phyloP scores from a whole-genome alignment of 2,888 invertebrate species.

The Drosophila picticornis region DNA sequence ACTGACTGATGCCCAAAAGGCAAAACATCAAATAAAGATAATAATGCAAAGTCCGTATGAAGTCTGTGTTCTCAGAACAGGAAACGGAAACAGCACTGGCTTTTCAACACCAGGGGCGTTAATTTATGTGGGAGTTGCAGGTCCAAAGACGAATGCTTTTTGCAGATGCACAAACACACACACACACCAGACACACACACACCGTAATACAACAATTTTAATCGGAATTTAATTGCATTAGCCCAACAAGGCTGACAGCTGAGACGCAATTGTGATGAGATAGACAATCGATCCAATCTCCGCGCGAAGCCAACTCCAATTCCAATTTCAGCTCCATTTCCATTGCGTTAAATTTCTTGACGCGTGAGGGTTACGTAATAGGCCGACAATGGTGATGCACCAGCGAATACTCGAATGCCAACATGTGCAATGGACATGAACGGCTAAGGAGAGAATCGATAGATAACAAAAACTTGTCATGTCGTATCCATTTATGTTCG shows the following conservation, averaged over 20 bases:
- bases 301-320: neutral
- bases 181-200: neutral
- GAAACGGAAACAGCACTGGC: conserved; percentile 49
- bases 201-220: conserved; percentile 52
- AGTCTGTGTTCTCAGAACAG: conserved; percentile 9
- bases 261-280: conserved; percentile 29
- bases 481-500: conserved; percentile 53
- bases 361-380: conserved; percentile 77
- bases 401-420: conserved; percentile 56
- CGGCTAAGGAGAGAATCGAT: conserved; percentile 49
- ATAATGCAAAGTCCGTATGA: conserved; percentile 2
- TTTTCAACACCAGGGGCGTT: conserved; percentile 46
- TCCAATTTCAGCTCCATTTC: conserved; percentile 4
- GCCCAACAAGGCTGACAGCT: conserved; percentile 66
- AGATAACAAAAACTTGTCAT: conserved; percentile 62
- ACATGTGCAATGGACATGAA: conserved; percentile 66
- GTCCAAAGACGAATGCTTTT: conserved; percentile 9
- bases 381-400: conserved; percentile 28
- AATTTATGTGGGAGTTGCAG: conserved; percentile 74
- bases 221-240: conserved; percentile 79
- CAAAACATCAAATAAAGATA: conserved; percentile 5
- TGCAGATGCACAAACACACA: neutral
- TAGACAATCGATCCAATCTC: conserved; percentile 31
- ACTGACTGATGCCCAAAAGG: conserved; percentile 39
- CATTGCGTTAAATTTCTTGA: conserved; percentile 71